A percentile compares a stretch with the other conserved stretches of the same genome.
phyloP scores from a whole-genome alignment of 2,797 vertebrate genomes.

The Coranthus polyacanthus region DNA sequence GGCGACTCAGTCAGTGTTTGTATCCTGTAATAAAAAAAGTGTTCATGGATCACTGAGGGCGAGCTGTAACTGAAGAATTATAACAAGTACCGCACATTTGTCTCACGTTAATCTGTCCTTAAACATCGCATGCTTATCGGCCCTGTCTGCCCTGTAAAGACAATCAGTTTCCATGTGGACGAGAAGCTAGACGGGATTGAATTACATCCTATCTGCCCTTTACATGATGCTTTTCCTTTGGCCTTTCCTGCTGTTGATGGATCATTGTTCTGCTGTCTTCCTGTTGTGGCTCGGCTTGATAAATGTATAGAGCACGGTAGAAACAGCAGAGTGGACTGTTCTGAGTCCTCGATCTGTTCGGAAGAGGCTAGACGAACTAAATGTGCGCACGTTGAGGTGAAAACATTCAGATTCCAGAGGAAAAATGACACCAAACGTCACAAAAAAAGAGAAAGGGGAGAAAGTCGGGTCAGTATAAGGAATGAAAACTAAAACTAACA shows the following conservation, averaged over 20 bases:
- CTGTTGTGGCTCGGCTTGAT: constrained; percentile 57
- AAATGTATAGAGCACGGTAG: constrained; percentile 45
- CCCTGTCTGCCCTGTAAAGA: constrained; percentile 12
- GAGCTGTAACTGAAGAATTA: constrained; percentile 7
- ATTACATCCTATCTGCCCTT: constrained; percentile 51
- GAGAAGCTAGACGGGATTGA: constrained; percentile 25
- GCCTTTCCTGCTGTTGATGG: constrained; percentile 59
- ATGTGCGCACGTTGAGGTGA: no score
- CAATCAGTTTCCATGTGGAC: constrained; percentile 24
- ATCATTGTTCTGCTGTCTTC: constrained; percentile 63
- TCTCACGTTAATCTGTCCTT: neutral
- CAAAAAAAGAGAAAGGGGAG: no score
- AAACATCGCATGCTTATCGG: neutral
- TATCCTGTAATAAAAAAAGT: no score
- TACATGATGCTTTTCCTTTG: constrained; percentile 39
- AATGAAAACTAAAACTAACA: no score
- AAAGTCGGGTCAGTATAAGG: no score
- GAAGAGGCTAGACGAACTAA: no score
- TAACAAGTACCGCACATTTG: constrained; percentile 6
- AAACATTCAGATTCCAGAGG: no score
- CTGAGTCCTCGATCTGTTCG: neutral
- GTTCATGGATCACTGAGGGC: constrained; percentile 4
- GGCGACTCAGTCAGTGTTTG: no score
- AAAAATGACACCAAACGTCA: no score
- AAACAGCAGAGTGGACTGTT: constrained; percentile 25